Evolutionary conservation across 1,140 invertebrate species (phyloP), one percentile per base, ranked within the genome.

Genomic region (Caenorhabditis remanei): DNA sequence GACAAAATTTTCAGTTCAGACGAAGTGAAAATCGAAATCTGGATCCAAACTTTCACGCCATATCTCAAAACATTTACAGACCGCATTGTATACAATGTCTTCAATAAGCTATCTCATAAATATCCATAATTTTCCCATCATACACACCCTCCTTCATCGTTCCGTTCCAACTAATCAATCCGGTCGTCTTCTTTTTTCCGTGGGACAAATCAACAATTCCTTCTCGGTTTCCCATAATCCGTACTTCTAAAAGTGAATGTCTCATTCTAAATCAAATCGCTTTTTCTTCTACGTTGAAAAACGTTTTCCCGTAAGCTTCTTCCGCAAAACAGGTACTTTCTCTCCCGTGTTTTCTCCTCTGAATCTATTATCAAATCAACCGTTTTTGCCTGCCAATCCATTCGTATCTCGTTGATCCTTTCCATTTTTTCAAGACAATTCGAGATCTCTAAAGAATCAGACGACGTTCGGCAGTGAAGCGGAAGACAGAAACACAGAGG

Each of bases 361-460:
- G 14, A 58, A n/a, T 7, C 46, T 41, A 79, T 79, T 79, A 79
- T 79, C 71, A 79, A 79, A 79, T 79, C 71, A 50, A 79, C n/a
- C 65, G 13, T 50, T 50, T 79, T 50, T 63, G 55, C n/a, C 46
- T 67, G 63, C 63, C 63, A 67, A 40, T 67, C 63, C 63, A 32
- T 43, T 63, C 32, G 24, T 63, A 32, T 32, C 61, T 40, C 32
- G 6, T 46, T 71, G 14, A 43, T 79, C 46, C 8, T 63, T 32
- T 63, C 61, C 19, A 63, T 11, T 21, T 13, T 63, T 21, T 7
- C 11, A 3, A 63, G 21, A 79, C 14, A 50, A 8, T 50, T 79
- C 46, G 71, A 79, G 71, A 79, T 50, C 40, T 24, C 46, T 50
- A 3, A 6, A 19, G 5, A 75, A 13, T 11, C 5, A 46, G n/a